Evolutionary conservation across 2,888 invertebrate species (phyloP).

Genomic region (Harmothoe impar): DNA sequence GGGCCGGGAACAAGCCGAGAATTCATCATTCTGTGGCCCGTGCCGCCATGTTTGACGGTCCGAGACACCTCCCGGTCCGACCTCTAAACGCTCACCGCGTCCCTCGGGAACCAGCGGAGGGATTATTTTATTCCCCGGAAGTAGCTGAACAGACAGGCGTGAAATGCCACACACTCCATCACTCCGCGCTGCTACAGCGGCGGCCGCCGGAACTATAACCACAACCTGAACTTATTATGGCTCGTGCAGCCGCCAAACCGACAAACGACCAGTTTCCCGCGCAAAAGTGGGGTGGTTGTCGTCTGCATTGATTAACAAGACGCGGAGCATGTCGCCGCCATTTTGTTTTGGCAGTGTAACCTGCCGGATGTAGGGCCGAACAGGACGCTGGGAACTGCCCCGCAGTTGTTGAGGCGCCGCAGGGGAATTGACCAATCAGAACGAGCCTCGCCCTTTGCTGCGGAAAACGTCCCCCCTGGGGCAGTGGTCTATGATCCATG

Average conservation of each 20-base stretch:
- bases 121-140: conserved; percentile 49
- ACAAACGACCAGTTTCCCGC: neutral
- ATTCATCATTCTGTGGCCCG: conserved; percentile 30
- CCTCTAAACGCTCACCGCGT: conserved; percentile 31
- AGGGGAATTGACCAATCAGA: conserved; percentile 35
- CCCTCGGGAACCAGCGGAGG: neutral
- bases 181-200: neutral
- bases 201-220: neutral
- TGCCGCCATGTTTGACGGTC: conserved; percentile 5
- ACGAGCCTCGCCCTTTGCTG: conserved; percentile 11
- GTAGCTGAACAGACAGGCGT: conserved; percentile 54
- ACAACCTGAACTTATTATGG: neutral
- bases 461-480: neutral
- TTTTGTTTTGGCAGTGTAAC: neutral
- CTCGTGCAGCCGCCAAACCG: neutral
- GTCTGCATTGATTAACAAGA: conserved; percentile 7
- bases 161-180: conserved; percentile 50
- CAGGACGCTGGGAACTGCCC: conserved; percentile 5
- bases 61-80: conserved; percentile 7
- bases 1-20: neutral
- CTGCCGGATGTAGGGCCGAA: neutral
- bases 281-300: neutral
- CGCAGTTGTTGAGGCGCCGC: neutral
- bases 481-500: neutral
- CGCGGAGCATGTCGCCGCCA: neutral